Base-by-base conservation (phyloP, 2,797 vertebrate genomes). In the Vultur gryphus region DNA sequence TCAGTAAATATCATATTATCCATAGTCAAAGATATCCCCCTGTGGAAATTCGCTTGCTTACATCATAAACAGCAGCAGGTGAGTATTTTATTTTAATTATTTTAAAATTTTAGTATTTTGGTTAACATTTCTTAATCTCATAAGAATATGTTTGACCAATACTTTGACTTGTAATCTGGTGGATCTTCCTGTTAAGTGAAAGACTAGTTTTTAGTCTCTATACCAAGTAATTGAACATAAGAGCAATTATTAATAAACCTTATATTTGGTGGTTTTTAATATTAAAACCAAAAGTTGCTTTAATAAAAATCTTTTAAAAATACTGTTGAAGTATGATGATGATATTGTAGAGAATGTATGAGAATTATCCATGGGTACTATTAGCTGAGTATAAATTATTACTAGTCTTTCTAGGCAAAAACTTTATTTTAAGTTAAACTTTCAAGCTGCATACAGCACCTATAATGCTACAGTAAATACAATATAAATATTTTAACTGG, bases 51-150 rank as follows among this genome's bases (percentile, higher is more conserved):
- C 97, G 94, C 97, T 79, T 97, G 98, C 39, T 91, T 99, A 52
- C 98, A 98, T 94, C 97, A 97, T 95, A 97, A 97, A 41, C 98
- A 99, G 89, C 98, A 98, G 82, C 98, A 98, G 98, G 99, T 99
- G 72, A 83, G 84, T 80, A 70, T 71, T 93, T 89, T 78, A 19
- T 73, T 91, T 86, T 46, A 7, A 39, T 77, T 65, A 31, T 59
- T 81, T 54, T 0, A 46, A 82, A 78, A 51, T 54, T 4, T 13
- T 35, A 28, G 5, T 70, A 48, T 64, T 93, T 77, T 67, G 16
- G 5, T 83, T 59, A 75, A 31, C 9, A 21, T 75, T 84, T 89
- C 31, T 67, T 73, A 59, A 73, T 86, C 54, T 82, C 23, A 13
- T 44, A 64, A 51, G 23, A 66, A 44, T 52, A 7, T 80, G 23